A percentile compares a stretch with the other conserved stretches of the same genome.
Conservation (phyloP, 2,113 vertebrate genomes). For the Pseudois nayaur region DNA sequence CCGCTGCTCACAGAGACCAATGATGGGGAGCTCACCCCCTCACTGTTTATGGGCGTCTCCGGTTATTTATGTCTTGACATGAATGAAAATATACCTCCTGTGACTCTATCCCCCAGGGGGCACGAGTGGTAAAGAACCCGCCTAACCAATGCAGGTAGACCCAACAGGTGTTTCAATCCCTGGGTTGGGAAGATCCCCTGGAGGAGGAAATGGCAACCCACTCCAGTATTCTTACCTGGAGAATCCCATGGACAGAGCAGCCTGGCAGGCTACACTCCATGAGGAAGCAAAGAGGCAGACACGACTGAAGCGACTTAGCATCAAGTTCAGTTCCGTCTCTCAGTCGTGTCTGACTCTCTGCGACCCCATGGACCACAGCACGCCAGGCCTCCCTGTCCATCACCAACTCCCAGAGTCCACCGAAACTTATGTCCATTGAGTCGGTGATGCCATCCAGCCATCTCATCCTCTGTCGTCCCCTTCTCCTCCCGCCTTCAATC, state of each 20-base stretch:
- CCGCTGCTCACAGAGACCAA: background rate
- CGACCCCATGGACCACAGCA: rapidly evolving
- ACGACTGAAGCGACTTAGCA: background rate
- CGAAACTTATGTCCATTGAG: background rate
- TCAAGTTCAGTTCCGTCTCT: background rate
- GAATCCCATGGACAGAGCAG: background rate
- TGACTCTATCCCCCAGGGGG: background rate
- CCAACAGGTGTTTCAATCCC: background rate
- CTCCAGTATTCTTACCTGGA: background rate
- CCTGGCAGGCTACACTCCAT: background rate
- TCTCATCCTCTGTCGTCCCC: background rate
- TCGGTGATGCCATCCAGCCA: background rate
- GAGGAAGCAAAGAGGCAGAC: background rate
- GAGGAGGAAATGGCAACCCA: background rate
- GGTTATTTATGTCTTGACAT: background rate
- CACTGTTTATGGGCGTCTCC: background rate
- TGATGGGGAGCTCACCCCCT: background rate
- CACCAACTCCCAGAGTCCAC: background rate
- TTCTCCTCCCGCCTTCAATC: background rate
- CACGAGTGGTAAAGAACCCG: background rate
- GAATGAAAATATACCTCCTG: background rate
- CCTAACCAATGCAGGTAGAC: background rate
- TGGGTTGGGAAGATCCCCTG: background rate
- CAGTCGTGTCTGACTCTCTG: background rate
- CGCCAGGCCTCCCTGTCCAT: background rate